Conservation (phyloP, 1,140 invertebrate genomes). For the Camponotus floridanus region DNA sequence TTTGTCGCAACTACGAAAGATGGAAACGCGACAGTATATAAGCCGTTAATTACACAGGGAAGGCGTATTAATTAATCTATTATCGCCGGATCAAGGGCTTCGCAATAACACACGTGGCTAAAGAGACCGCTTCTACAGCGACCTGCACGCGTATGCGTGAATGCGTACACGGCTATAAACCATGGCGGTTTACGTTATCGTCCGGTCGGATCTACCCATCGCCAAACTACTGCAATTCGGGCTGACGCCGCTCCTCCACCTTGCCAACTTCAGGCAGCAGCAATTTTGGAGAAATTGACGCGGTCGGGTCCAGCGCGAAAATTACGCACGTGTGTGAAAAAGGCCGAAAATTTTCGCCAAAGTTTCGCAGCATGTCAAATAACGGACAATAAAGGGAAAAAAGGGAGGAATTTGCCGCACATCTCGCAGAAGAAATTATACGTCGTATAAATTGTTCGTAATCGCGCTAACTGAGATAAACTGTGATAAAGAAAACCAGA, state of each 20-base stretch:
- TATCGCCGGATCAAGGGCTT: constrained; percentile 53
- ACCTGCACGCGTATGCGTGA: constrained; percentile 60
- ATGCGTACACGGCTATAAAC: constrained; percentile 69
- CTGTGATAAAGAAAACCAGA: neutral
- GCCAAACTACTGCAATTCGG: constrained; percentile 75
- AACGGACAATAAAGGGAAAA: neutral
- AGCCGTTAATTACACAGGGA: constrained; percentile 57
- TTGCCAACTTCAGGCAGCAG: constrained; percentile 35
- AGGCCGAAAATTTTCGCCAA: neutral
- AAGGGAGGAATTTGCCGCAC: neutral
- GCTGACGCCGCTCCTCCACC: constrained; percentile 68
- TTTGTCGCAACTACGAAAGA: constrained; percentile 30
- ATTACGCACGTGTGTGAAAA: neutral
- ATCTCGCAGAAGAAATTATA: neutral
- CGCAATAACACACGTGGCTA: constrained; percentile 39
- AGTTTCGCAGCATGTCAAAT: neutral
- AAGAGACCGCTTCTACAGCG: constrained; percentile 44
- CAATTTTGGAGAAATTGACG: constrained; percentile 67
- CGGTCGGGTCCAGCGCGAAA: constrained; percentile 6
- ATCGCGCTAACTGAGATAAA: constrained; percentile 30
- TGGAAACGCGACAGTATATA: constrained; percentile 26
- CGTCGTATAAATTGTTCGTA: too few species aligned
- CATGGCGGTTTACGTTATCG: constrained; percentile 76
- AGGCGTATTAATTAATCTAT: constrained; percentile 68
- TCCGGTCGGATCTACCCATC: constrained; percentile 72